Conservation (phyloP, 2,113 vertebrate species). For the Oncorhynchus keta region DNA sequence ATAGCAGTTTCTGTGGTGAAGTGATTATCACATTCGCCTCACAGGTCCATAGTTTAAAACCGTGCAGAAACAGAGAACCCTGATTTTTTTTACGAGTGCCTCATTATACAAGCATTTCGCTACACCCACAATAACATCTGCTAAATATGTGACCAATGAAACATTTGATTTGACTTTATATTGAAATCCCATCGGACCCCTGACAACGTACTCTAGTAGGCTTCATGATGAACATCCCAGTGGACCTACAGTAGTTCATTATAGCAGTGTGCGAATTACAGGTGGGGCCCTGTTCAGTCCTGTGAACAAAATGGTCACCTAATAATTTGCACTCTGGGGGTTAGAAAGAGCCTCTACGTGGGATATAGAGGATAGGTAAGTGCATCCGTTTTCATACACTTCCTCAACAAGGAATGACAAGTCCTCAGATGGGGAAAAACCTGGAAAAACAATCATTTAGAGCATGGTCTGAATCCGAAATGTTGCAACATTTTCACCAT, state of each 20-base stretch:
- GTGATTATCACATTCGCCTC: conserved; percentile 74
- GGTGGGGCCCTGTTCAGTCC: too few species aligned
- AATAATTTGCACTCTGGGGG: background rate
- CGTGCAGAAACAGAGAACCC: conserved; percentile 35
- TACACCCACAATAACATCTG: too few species aligned
- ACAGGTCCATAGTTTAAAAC: conserved; percentile 73
- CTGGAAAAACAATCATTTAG: conserved; percentile 45
- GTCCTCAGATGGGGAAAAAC: conserved; percentile 11
- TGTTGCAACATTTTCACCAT: background rate
- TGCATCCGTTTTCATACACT: conserved; percentile 19
- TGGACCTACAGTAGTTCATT: conserved; percentile 24
- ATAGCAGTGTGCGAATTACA: background rate
- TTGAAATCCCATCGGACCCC: conserved; percentile 1
- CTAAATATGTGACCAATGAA: too few species aligned
- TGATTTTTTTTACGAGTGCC: too few species aligned
- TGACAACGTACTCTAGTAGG: conserved; percentile 22
- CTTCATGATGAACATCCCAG: conserved; percentile 29
- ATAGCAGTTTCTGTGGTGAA: conserved; percentile 66
- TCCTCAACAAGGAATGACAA: conserved; percentile 17
- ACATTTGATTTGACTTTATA: too few species aligned
- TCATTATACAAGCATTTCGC: too few species aligned
- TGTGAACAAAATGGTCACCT: too few species aligned
- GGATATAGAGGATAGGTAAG: conserved; percentile 10
- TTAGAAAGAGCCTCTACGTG: conserved; percentile 30
- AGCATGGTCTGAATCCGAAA: conserved; percentile 39